Evolutionary conservation across 2,113 vertebrate species (phyloP).

Genomic region (Peucedramus taeniatus): DNA sequence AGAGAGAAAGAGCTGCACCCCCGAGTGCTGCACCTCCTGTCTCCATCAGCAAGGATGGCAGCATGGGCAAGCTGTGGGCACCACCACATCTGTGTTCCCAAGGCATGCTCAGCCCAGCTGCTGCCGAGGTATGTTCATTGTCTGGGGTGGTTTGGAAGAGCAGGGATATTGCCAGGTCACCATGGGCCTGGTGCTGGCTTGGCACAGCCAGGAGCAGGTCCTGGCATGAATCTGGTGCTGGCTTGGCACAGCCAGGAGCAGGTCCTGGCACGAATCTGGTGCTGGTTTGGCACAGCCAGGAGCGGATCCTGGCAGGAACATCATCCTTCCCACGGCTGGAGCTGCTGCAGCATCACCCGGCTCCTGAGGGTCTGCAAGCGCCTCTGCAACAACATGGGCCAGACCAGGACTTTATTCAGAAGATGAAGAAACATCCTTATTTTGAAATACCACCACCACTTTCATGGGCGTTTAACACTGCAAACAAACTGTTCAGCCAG

Average conservation of each 20-base stretch:
- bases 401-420: background rate
- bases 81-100: fast-evolving
- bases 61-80: fast-evolving
- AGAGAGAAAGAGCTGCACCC: background rate
- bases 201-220: too few relatives aligned
- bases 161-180: background rate
- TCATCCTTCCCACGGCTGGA: fast-evolving
- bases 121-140: fast-evolving
- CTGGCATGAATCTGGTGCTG: too few relatives aligned
- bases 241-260: too few relatives aligned
- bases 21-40: fast-evolving
- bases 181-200: fast-evolving
- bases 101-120: background rate
- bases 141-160: background rate
- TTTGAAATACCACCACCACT: background rate
- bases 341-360: fast-evolving
- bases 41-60: too few relatives aligned
- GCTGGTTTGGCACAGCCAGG: background rate
- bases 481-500: background rate
- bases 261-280: too few relatives aligned
- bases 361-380: background rate
- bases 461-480: background rate
- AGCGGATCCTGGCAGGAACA: background rate
- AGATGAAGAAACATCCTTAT: background rate
- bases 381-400: background rate